phyloP scores from a whole-genome alignment of 2,888 invertebrate genomes.

The Acrocyrtus sp. region DNA sequence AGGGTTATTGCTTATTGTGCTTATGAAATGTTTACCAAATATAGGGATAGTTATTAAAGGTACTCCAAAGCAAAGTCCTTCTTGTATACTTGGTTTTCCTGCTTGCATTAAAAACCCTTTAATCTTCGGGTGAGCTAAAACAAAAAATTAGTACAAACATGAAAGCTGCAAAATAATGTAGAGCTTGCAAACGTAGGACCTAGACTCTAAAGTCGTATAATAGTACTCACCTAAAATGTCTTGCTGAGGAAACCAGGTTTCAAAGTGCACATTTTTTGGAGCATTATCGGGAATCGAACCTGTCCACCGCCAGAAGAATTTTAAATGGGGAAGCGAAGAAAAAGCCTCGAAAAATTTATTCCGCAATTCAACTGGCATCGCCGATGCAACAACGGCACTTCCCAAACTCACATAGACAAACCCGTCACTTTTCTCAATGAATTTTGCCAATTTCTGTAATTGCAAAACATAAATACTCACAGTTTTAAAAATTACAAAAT shows the following conservation, averaged over 20 bases:
- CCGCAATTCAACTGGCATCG: constrained; percentile 25
- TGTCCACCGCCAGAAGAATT: constrained; percentile 63
- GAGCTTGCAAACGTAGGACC: too few relatives aligned
- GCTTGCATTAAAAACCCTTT: constrained; percentile 53
- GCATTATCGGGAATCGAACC: constrained; percentile 38
- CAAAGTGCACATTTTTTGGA: constrained; percentile 59
- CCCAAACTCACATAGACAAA: constrained; percentile 61
- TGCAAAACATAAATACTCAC: neutral
- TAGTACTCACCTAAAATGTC: constrained; percentile 58
- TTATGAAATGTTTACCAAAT: constrained; percentile 40
- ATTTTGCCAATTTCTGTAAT: constrained; percentile 46
- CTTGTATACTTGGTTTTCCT: constrained; percentile 52
- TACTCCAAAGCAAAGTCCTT: constrained; percentile 58
- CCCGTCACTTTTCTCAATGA: constrained; percentile 47
- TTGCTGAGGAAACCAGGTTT: constrained; percentile 63
- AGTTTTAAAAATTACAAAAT: too few relatives aligned
- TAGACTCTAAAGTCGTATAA: neutral
- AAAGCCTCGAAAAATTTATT: constrained; percentile 51
- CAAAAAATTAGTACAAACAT: too few relatives aligned
- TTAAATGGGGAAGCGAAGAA: constrained; percentile 32
- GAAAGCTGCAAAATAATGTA: too few relatives aligned
- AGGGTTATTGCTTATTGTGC: too few relatives aligned
- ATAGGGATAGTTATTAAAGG: constrained; percentile 50
- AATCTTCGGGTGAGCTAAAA: constrained; percentile 38
- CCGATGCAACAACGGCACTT: constrained; percentile 21